Percentiles rank a stretch among this genome's conserved stretches.
These are phyloP conservation scores for Campopleginae sp. DNA, from an alignment of 2,888 invertebrate species.

Conservation along the genomic window DNA sequence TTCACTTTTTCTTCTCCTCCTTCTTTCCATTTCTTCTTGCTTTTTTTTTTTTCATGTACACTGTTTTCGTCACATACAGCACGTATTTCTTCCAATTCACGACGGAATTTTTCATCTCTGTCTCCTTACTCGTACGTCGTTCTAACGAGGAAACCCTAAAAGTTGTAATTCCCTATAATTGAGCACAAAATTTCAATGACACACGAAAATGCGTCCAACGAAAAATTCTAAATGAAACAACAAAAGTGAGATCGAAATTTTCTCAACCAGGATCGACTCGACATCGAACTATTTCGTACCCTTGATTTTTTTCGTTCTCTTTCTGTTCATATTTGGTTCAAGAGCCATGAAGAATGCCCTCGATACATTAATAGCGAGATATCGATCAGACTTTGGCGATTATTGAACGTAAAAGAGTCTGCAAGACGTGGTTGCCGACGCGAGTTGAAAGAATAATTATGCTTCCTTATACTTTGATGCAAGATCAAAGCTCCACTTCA, in stretches of 20 bases:
- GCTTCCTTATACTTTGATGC: slow-evolving; percentile 57
- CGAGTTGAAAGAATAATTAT: slow-evolving; percentile 60
- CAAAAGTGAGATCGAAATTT: slow-evolving; percentile 39
- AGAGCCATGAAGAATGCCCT: slow-evolving; percentile 43
- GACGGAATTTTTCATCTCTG: slow-evolving; percentile 2
- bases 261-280: slow-evolving; percentile 44
- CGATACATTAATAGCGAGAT: slow-evolving; percentile 50
- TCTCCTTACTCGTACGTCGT: background rate
- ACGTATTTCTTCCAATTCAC: slow-evolving; percentile 35
- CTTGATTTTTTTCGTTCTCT: slow-evolving; percentile 13
- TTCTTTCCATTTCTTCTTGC: background rate
- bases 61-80: slow-evolving; percentile 24
- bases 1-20: slow-evolving; percentile 21
- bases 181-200: background rate
- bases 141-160: background rate
- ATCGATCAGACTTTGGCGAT: slow-evolving; percentile 41
- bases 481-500: slow-evolving; percentile 6
- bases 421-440: slow-evolving; percentile 53
- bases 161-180: background rate
- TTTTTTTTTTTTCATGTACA: background rate
- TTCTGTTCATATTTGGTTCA: background rate
- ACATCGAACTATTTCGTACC: slow-evolving; percentile 44
- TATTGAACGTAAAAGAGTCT: slow-evolving; percentile 40
- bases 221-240: background rate
- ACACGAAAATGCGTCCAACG: background rate